Percentiles rank a stretch among this genome's conserved stretches.
These are phyloP conservation scores for Hirundo rustica DNA, from an alignment of 2,797 vertebrate species.

Conservation along the genomic window DNA sequence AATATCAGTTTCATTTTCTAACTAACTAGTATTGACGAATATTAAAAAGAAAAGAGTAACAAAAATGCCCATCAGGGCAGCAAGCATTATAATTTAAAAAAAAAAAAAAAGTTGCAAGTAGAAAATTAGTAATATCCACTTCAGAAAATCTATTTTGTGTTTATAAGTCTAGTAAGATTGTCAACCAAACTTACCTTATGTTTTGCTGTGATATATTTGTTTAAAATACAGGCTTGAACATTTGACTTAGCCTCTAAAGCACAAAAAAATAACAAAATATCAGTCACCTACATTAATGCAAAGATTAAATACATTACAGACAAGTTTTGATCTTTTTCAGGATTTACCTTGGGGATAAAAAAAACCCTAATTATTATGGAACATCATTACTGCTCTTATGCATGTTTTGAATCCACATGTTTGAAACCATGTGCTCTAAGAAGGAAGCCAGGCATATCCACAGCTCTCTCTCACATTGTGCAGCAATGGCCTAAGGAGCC, in stretches of 20 bases:
- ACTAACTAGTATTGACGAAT: not conserved
- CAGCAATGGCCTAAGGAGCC: not conserved
- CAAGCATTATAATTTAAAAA: not conserved
- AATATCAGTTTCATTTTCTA: slow-evolving; percentile 4
- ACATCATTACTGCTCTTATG: not conserved
- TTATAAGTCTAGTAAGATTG: not conserved
- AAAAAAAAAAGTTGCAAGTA: not conserved
- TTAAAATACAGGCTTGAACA: slow-evolving; percentile 17
- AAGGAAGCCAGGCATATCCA: not conserved
- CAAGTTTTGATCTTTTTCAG: not conserved
- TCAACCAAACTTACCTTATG: not conserved
- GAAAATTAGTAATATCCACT: not conserved
- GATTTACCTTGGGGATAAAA: not conserved
- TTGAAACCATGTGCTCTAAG: not conserved
- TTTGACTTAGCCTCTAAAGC: not conserved
- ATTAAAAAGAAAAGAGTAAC: slow-evolving; percentile 7
- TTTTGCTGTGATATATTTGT: slow-evolving; percentile 6
- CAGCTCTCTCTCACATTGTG: not conserved
- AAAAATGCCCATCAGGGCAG: slow-evolving; percentile 1
- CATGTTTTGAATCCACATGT: not conserved
- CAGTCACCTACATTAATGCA: not conserved
- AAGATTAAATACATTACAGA: not conserved
- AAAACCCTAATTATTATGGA: not conserved
- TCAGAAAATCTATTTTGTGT: slow-evolving; percentile 14
- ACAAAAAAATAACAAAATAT: not conserved